Evolutionary conservation across 1,140 invertebrate genomes (phyloP).

Genomic region (Chelonus insularis): DNA sequence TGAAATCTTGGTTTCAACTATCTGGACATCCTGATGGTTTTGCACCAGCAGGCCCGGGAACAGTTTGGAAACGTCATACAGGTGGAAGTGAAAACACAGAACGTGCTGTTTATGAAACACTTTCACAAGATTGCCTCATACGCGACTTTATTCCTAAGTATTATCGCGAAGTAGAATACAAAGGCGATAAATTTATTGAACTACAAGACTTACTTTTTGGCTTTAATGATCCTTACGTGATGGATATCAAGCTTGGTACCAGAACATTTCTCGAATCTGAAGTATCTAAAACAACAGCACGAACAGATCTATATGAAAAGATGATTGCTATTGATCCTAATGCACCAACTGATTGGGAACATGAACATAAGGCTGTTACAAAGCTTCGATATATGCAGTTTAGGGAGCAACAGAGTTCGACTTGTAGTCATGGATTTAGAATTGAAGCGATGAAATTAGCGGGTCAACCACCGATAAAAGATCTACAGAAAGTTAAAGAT

Average conservation of each 20-base stretch:
- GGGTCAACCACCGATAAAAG: constrained; percentile 73
- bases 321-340: constrained; percentile 91
- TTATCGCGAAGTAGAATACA: constrained; percentile 83
- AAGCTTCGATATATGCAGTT: constrained; percentile 96
- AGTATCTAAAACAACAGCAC: constrained; percentile 79
- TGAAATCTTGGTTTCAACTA: constrained; percentile 86
- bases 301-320: constrained; percentile 83
- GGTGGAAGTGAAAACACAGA: constrained; percentile 75
- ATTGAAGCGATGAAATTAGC: constrained; percentile 93
- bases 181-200: constrained; percentile 87
- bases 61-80: constrained; percentile 87
- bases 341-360: constrained; percentile 84
- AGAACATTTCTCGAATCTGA: constrained; percentile 93
- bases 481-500: constrained; percentile 77
- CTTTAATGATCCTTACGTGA: constrained; percentile 84
- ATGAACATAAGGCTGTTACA: constrained; percentile 77
- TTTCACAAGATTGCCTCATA: constrained; percentile 76
- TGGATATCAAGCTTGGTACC: constrained; percentile 92
- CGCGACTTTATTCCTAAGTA: constrained; percentile 82
- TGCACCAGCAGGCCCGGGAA: constrained; percentile 89
- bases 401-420: constrained; percentile 90
- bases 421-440: constrained; percentile 88
- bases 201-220: constrained; percentile 85
- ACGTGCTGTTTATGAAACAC: constrained; percentile 76
- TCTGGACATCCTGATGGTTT: constrained; percentile 92